These are phyloP conservation scores for Agrochola litura DNA, from an alignment of 2,888 invertebrate genomes.

Conservation along the genomic window DNA sequence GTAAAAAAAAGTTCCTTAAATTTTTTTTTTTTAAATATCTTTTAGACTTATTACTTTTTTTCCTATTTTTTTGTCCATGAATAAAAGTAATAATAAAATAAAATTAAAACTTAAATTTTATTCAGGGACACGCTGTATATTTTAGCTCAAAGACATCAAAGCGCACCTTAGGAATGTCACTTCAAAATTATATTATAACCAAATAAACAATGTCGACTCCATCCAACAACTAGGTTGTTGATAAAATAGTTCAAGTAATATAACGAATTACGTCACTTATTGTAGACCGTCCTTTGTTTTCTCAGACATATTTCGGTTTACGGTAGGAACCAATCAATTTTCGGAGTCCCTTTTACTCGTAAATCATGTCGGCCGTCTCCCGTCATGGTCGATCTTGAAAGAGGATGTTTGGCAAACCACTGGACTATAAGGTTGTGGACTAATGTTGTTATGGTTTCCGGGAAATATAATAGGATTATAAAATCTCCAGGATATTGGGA, in stretches of 20 bases:
- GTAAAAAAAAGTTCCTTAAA: no score
- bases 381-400: slow-evolving; percentile 74
- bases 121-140: not conserved
- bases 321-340: slow-evolving; percentile 83
- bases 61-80: no score
- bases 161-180: not conserved
- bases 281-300: slow-evolving; percentile 75
- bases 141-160: slow-evolving; percentile 7
- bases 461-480: slow-evolving; percentile 16
- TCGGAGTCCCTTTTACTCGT: slow-evolving; percentile 77
- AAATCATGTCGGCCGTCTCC: slow-evolving; percentile 79
- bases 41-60: no score
- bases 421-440: slow-evolving; percentile 69
- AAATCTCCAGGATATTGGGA: no score
- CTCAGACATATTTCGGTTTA: slow-evolving; percentile 79
- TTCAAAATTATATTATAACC: slow-evolving; percentile 6
- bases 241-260: slow-evolving; percentile 68
- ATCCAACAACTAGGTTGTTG: slow-evolving; percentile 60
- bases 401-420: slow-evolving; percentile 76
- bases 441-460: slow-evolving; percentile 45
- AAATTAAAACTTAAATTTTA: no score
- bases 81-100: no score
- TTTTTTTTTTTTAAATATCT: no score
- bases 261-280: slow-evolving; percentile 56
- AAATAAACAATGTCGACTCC: slow-evolving; percentile 21